These are phyloP conservation scores for Nannospalax galili DNA, from an alignment of 2,113 vertebrate species.

Conservation along the genomic window DNA sequence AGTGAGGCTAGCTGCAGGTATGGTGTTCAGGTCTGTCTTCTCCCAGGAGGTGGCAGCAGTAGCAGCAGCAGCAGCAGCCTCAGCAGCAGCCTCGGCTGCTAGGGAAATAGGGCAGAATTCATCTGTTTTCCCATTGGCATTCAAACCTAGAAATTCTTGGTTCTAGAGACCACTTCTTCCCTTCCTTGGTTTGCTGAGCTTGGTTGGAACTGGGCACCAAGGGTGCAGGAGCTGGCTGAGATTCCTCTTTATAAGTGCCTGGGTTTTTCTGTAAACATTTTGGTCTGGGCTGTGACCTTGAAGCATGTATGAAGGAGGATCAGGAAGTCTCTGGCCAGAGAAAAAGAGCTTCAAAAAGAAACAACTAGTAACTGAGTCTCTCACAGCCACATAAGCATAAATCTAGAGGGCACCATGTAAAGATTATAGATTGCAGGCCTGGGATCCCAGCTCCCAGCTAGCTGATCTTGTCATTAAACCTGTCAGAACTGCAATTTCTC, in stretches of 20 bases:
- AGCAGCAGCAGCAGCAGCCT: conserved; percentile 48
- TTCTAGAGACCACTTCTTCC: conserved; percentile 62
- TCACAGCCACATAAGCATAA: background rate
- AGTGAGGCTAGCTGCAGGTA: conserved; percentile 35
- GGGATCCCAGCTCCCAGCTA: background rate
- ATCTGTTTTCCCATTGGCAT: conserved; percentile 58
- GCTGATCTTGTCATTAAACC: conserved; percentile 42
- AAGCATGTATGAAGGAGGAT: conserved; percentile 63
- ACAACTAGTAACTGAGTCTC: conserved; percentile 33
- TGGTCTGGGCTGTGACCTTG: conserved; percentile 72
- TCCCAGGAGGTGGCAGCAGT: conserved; percentile 78
- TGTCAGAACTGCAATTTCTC: background rate
- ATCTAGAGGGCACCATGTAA: conserved; percentile 16
- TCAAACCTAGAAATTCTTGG: conserved; percentile 50
- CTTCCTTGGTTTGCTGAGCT: conserved; percentile 53
- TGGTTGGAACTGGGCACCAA: background rate
- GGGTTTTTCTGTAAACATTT: conserved; percentile 66
- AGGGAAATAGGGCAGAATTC: conserved; percentile 44
- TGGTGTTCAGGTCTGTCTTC: conserved; percentile 56
- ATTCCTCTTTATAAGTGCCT: conserved; percentile 60
- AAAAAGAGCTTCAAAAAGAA: conserved; percentile 62
- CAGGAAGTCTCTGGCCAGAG: conserved; percentile 44
- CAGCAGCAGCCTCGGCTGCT: conserved; percentile 31
- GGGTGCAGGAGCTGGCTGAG: conserved; percentile 49
- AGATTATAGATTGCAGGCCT: background rate